Conservation (phyloP, 2,797 vertebrate genomes). For the Falco columbarius region DNA sequence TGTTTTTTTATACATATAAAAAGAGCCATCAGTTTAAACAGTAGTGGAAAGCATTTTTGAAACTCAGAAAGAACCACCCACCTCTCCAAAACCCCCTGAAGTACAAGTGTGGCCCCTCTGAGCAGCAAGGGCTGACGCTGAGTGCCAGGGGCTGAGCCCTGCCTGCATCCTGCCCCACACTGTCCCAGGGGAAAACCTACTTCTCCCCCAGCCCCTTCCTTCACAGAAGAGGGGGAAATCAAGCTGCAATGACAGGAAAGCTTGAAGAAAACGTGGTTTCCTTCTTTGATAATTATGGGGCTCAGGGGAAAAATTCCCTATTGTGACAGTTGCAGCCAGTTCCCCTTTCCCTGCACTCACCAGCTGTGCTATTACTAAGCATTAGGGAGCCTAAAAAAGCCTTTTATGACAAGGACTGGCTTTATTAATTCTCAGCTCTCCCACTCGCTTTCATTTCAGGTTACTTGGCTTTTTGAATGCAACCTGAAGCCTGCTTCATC, state of each 20-base stretch:
- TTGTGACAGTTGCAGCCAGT: not conserved
- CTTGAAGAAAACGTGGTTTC: not conserved
- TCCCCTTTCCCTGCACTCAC: not conserved
- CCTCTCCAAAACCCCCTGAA: not conserved
- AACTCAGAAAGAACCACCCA: not conserved
- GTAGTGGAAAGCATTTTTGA: not conserved
- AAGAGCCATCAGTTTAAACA: not conserved
- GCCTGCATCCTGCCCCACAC: too few species aligned
- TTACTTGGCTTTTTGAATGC: not conserved
- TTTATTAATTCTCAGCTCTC: not conserved
- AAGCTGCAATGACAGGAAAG: not conserved
- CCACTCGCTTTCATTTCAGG: not conserved
- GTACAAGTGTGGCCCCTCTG: rapidly evolving
- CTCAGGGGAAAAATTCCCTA: not conserved
- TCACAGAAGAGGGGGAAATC: not conserved
- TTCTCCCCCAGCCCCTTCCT: not conserved
- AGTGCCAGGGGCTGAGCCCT: not conserved
- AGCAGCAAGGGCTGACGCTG: not conserved
- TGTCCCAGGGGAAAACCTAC: not conserved
- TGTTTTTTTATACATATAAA: too few species aligned
- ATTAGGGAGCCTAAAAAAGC: not conserved
- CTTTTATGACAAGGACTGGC: not conserved
- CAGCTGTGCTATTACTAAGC: not conserved
- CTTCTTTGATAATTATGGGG: not conserved
- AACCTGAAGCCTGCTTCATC: not conserved